A percentile compares a stretch with the other conserved stretches of the same genome.
These are phyloP conservation scores for Leptinotarsa rubiginosa DNA, from an alignment of 2,888 invertebrate species.

Conservation along the genomic window DNA sequence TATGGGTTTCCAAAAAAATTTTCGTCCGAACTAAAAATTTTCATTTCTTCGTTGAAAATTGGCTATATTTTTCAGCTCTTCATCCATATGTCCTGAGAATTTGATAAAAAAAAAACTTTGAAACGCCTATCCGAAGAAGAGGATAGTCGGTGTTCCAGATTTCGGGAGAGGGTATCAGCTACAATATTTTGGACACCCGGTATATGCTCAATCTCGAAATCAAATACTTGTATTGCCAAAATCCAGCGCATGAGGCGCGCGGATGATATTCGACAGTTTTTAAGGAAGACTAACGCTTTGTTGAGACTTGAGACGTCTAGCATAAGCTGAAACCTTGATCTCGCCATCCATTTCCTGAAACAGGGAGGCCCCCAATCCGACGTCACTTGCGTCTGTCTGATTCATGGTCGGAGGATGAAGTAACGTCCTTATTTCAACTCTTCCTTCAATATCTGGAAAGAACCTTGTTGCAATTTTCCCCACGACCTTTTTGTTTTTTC, in stretches of 20 bases:
- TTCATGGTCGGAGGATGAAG: neutral
- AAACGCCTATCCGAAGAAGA: neutral
- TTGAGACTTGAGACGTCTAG: neutral
- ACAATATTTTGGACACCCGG: neutral
- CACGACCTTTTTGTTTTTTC: neutral
- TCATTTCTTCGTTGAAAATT: neutral
- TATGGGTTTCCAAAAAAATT: no score
- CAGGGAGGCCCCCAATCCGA: neutral
- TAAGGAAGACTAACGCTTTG: neutral
- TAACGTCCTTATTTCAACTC: neutral
- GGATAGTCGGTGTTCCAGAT: neutral
- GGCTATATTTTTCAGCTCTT: neutral
- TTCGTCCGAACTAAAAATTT: no score
- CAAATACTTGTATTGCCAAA: neutral
- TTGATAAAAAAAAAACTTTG: neutral
- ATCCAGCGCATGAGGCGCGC: neutral
- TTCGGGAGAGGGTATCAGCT: neutral
- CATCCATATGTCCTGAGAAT: neutral
- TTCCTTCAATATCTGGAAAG: neutral
- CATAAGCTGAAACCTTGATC: slow-evolving; percentile 3
- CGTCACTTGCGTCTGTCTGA: no score
- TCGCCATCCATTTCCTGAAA: neutral
- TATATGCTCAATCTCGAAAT: neutral
- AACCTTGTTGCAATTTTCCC: neutral
- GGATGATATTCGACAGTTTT: no score